These are phyloP conservation scores for Enteromius paludinosus DNA, from an alignment of 2,797 vertebrate genomes.

Conservation along the genomic window DNA sequence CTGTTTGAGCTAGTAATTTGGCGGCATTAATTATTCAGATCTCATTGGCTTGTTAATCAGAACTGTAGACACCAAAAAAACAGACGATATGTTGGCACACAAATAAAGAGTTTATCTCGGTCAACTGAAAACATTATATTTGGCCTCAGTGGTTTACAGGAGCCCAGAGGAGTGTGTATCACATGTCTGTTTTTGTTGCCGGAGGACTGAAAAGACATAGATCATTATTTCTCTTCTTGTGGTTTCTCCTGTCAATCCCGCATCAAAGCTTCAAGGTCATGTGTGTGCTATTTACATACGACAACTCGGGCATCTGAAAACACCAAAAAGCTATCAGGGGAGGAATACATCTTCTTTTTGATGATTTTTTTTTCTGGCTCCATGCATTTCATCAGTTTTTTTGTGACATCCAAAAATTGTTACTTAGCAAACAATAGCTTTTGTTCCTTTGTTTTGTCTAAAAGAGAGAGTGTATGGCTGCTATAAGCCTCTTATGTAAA, in stretches of 20 bases:
- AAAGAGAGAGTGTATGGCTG: slow-evolving; percentile 71
- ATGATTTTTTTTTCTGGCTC: slow-evolving; percentile 45
- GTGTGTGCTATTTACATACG: slow-evolving; percentile 71
- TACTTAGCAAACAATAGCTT: slow-evolving; percentile 84
- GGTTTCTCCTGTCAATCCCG: slow-evolving; percentile 68
- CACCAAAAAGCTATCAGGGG: slow-evolving; percentile 56
- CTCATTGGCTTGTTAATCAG: slow-evolving; percentile 56
- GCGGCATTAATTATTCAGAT: slow-evolving; percentile 59
- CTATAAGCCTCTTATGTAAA: slow-evolving; percentile 87
- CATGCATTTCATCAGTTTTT: slow-evolving; percentile 67
- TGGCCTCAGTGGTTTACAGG: slow-evolving; percentile 59
- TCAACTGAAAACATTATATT: slow-evolving; percentile 76
- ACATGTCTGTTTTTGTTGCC: slow-evolving; percentile 61
- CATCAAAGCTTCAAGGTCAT: slow-evolving; percentile 74
- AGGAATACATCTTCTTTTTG: slow-evolving; percentile 47
- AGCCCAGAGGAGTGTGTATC: slow-evolving; percentile 52
- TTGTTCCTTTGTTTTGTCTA: slow-evolving; percentile 80
- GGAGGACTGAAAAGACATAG: slow-evolving; percentile 60
- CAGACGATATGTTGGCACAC: slow-evolving; percentile 60
- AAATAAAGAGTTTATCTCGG: slow-evolving; percentile 78
- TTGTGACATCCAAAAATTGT: slow-evolving; percentile 77
- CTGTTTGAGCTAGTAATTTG: slow-evolving; percentile 42
- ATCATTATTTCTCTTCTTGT: slow-evolving; percentile 60
- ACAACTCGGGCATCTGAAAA: slow-evolving; percentile 70
- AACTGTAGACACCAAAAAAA: slow-evolving; percentile 54